These are phyloP conservation scores for Nymphalis io DNA, from an alignment of 1,140 invertebrate genomes.

Conservation along the genomic window DNA sequence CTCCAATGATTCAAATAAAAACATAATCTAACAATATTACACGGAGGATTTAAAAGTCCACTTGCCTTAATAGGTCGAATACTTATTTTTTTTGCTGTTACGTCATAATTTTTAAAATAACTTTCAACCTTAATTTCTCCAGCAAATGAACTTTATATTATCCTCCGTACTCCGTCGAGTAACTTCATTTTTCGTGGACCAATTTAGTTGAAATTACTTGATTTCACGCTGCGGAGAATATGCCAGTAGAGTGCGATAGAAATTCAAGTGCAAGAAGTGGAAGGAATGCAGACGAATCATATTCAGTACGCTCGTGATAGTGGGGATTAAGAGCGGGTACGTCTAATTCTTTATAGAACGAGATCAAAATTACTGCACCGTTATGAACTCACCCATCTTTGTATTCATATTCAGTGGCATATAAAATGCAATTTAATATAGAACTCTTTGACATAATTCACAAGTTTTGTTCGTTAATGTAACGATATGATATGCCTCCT, in stretches of 20 bases:
- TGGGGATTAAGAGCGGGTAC: background rate
- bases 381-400: background rate
- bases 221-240: slow-evolving; percentile 10
- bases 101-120: background rate
- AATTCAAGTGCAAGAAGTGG: slow-evolving; percentile 8
- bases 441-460: no score
- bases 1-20: no score
- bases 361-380: background rate
- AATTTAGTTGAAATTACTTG: slow-evolving; percentile 10
- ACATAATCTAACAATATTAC: no score
- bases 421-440: background rate
- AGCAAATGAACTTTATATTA: slow-evolving; percentile 1
- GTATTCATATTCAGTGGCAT: background rate
- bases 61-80: no score
- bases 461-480: no score
- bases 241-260: background rate
- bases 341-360: slow-evolving; percentile 7
- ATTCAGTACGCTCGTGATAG: background rate
- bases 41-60: no score
- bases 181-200: slow-evolving; percentile 9
- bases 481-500: no score
- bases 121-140: background rate
- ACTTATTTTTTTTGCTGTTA: background rate
- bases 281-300: slow-evolving; percentile 5
- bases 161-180: background rate